Base-by-base conservation (phyloP, 2,797 vertebrate genomes). In the Bovichtus diacanthus region DNA sequence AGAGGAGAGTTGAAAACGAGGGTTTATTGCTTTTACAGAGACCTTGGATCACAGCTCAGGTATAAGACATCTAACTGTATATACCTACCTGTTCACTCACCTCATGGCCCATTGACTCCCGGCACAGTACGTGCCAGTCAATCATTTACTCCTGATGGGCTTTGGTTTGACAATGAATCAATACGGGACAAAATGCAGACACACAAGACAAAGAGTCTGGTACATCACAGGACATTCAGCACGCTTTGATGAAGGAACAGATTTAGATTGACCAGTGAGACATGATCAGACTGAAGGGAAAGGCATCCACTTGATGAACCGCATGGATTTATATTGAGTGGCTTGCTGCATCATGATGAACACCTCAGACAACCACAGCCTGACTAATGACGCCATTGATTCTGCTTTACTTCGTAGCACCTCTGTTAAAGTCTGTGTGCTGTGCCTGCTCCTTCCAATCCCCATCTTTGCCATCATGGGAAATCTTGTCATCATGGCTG, bases 401-500 rank as follows among this genome's bases (percentile, higher is more conserved):
- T 60, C 36, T 12, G 38, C 41, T 39, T 51, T 43, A 18, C 65
- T 61, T 68, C 51, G 66, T 2, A 50, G 55, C 29, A 41, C 29
- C 9, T n/a, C 29, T n/a, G 23, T 55, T 18, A 81, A 66, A 41
- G 51, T 74, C 10, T 71, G 43, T n/a, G 36, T 72, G 9, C 50
- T 81, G 12, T 68, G 64, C 38, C 27, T 86, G 50, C 63, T 83
- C 12, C 31, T 86, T 34, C 79, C 65, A 16, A 74, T 87, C 19
- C 61, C 68, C 19, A 23, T 81, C 67, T 49, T 78, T 6, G 74
- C 83, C 34, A 46, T 78, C 21, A n/a, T 80, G 7, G 82, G 73
- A 6, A 88, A 83, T 54, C 44, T 89, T 43, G 55, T 84, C 44
- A 76, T 84, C 43, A 39, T 87, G 65, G 64, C 62, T 2, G 74